phyloP scores from a whole-genome alignment of 2,888 invertebrate genomes.

The Epinotia bilunana region DNA sequence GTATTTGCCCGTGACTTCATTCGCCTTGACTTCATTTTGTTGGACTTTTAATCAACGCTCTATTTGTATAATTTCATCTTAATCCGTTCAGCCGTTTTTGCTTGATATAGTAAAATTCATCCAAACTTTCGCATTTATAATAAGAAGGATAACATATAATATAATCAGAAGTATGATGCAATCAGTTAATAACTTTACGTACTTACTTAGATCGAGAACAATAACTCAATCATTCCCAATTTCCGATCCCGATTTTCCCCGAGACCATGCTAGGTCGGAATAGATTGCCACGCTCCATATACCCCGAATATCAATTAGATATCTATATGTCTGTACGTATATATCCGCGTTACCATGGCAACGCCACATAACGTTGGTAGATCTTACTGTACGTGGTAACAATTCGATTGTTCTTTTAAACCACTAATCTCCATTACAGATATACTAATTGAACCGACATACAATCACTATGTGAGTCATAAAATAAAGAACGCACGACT shows the following conservation, averaged over 20 bases:
- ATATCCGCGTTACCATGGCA: not conserved
- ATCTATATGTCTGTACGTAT: not conserved
- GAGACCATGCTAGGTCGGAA: slow-evolving; percentile 1
- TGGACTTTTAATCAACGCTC: too few relatives aligned
- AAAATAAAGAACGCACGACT: not conserved
- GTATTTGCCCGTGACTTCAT: too few relatives aligned
- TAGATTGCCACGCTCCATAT: slow-evolving; percentile 26
- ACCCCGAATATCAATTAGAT: slow-evolving; percentile 23
- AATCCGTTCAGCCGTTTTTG: too few relatives aligned
- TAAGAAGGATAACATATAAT: not conserved
- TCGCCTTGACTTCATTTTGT: too few relatives aligned
- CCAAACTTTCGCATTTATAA: too few relatives aligned
- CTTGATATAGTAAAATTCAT: too few relatives aligned
- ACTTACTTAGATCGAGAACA: not conserved
- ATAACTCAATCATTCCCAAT: slow-evolving; percentile 7
- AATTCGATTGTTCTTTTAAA: not conserved
- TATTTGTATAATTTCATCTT: too few relatives aligned
- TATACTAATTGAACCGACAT: not conserved
- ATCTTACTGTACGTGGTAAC: not conserved
- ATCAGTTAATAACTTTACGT: not conserved
- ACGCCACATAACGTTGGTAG: not conserved
- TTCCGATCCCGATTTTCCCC: slow-evolving; percentile 6
- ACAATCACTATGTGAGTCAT: not conserved
- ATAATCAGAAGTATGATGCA: not conserved
- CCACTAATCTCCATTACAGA: not conserved